Conservation (phyloP, 2,113 vertebrate species). For the Serilophus lunatus region DNA sequence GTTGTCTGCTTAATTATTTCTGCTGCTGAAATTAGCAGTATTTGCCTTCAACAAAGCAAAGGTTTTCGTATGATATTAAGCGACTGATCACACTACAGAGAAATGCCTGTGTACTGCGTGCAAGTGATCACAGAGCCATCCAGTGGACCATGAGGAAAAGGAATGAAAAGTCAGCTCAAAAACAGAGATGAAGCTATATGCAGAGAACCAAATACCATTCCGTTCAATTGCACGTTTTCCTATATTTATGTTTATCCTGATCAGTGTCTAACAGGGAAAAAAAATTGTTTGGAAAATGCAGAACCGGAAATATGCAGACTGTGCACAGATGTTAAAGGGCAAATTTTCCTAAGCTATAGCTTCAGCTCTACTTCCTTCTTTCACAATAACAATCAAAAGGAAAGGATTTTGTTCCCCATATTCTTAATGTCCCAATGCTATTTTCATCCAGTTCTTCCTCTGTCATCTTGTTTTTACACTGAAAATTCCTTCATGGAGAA, state of each 20-base stretch:
- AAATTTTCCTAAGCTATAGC: not conserved
- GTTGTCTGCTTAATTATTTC: not conserved
- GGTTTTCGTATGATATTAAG: not conserved
- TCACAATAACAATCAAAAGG: not conserved
- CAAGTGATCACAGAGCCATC: slow-evolving; percentile 60
- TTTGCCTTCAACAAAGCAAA: not conserved
- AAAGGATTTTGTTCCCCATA: accelerated
- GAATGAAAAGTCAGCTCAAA: not conserved
- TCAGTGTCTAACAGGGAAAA: not conserved
- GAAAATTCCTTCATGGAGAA: not conserved
- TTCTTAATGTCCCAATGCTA: not conserved
- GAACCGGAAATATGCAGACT: not conserved
- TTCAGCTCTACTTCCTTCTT: not conserved
- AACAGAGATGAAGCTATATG: not conserved
- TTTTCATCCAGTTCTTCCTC: not conserved
- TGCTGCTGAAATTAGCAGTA: not conserved
- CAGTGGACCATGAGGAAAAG: slow-evolving; percentile 46
- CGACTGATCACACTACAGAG: not conserved
- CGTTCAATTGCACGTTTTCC: not conserved
- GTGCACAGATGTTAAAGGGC: not conserved
- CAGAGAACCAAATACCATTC: not conserved
- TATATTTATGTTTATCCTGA: not conserved
- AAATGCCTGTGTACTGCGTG: not conserved
- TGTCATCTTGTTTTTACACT: not conserved
- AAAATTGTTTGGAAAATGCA: not conserved